phyloP scores from a whole-genome alignment of 2,113 vertebrate species.

The Podarcis cretensis region DNA sequence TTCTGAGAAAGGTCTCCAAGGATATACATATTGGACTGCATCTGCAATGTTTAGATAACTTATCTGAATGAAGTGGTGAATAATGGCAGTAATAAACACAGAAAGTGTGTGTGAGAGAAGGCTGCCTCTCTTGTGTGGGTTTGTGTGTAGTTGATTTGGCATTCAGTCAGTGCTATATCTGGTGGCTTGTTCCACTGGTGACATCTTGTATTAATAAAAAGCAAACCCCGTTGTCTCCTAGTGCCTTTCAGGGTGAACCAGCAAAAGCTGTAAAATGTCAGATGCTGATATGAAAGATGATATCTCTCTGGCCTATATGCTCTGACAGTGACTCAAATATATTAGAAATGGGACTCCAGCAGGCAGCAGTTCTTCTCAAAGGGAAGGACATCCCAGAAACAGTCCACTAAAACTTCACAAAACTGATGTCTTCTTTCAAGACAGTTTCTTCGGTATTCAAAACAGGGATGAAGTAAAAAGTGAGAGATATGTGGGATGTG shows the following conservation, averaged over 20 bases:
- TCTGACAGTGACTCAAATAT: background rate
- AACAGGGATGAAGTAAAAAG: background rate
- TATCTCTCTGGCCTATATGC: background rate
- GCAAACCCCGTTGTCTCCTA: background rate
- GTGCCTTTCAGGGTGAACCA: constrained; percentile 20
- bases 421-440: background rate
- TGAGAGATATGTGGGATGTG: no score
- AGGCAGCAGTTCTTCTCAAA: background rate
- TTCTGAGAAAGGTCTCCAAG: no score
- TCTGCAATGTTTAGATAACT: background rate
- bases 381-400: background rate
- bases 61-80: background rate
- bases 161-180: background rate
- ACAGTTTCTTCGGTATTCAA: background rate
- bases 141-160: background rate
- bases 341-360: background rate
- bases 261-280: constrained; percentile 10
- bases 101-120: background rate
- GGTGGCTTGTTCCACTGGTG: background rate
- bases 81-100: background rate
- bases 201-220: background rate
- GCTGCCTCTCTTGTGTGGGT: background rate
- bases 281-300: background rate
- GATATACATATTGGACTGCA: background rate
- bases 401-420: background rate